These are phyloP conservation scores for Platyscapa corneri DNA, from an alignment of 1,140 invertebrate genomes.

Conservation along the genomic window DNA sequence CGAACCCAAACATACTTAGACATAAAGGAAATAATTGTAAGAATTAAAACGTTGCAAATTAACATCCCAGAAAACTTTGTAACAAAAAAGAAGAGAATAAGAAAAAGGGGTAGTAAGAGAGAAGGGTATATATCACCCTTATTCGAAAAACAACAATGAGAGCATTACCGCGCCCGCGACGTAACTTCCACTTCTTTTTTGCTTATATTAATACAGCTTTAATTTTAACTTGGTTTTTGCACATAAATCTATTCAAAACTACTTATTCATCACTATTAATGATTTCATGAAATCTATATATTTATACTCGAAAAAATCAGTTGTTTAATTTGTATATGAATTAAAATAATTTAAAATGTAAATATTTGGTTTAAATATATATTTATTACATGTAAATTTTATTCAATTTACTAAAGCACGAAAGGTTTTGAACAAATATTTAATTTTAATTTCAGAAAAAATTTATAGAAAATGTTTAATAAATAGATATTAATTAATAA, in stretches of 20 bases:
- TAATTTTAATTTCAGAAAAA: no score
- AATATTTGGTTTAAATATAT: no score
- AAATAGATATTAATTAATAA: no score
- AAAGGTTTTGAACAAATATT: no score
- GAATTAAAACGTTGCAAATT: slow-evolving; percentile 74
- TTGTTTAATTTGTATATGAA: no score
- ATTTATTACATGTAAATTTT: no score
- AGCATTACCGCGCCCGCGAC: slow-evolving; percentile 65
- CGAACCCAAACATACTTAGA: slow-evolving; percentile 51
- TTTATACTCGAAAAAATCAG: neutral
- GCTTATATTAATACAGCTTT: neutral
- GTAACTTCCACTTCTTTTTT: slow-evolving; percentile 16
- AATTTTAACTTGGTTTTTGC: neutral
- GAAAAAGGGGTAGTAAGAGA: slow-evolving; percentile 37
- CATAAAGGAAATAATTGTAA: slow-evolving; percentile 72
- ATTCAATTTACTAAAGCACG: no score
- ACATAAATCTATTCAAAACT: neutral
- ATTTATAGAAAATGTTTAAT: no score
- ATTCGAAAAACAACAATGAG: slow-evolving; percentile 69
- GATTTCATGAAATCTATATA: neutral
- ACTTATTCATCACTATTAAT: neutral
- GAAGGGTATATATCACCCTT: slow-evolving; percentile 67
- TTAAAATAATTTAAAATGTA: no score
- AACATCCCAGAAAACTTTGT: slow-evolving; percentile 69
- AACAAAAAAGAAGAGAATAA: slow-evolving; percentile 50